Percentiles rank a stretch among this genome's conserved stretches.
phyloP scores from a whole-genome alignment of 2,113 vertebrate species.

The Microcebus griseorufus region DNA sequence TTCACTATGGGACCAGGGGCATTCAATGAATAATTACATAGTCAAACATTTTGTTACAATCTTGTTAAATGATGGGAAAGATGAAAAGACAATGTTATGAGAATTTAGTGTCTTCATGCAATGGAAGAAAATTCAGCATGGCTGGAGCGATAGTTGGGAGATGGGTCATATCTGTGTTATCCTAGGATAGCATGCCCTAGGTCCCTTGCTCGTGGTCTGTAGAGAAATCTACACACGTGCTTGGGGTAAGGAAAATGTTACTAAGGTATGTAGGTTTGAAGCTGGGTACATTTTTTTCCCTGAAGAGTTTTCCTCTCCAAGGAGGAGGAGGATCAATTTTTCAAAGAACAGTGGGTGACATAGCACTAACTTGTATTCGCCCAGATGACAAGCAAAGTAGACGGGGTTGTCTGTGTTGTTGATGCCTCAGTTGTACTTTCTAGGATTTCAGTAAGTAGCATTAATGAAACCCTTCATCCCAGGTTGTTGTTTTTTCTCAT shows the following conservation, averaged over 20 bases:
- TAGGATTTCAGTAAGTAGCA: background rate
- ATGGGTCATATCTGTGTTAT: background rate
- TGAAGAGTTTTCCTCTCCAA: background rate
- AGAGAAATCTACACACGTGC: background rate
- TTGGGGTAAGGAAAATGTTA: background rate
- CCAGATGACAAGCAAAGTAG: background rate
- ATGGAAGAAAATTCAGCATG: background rate
- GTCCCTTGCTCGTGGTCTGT: background rate
- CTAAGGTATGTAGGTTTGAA: background rate
- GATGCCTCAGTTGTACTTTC: background rate
- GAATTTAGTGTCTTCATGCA: background rate
- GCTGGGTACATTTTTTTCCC: background rate
- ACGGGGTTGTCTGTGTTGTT: background rate
- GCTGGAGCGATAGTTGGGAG: background rate
- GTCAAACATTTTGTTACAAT: background rate
- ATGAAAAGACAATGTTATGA: background rate
- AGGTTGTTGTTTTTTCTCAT: background rate
- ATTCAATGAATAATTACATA: background rate
- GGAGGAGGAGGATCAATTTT: background rate
- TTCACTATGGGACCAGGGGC: background rate
- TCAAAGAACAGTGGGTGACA: background rate
- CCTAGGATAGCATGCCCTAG: background rate
- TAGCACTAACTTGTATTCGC: background rate
- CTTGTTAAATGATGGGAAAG: background rate
- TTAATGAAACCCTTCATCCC: background rate